Evolutionary conservation across 2,888 invertebrate species (phyloP).

Genomic region (Craniophora ligustri): DNA sequence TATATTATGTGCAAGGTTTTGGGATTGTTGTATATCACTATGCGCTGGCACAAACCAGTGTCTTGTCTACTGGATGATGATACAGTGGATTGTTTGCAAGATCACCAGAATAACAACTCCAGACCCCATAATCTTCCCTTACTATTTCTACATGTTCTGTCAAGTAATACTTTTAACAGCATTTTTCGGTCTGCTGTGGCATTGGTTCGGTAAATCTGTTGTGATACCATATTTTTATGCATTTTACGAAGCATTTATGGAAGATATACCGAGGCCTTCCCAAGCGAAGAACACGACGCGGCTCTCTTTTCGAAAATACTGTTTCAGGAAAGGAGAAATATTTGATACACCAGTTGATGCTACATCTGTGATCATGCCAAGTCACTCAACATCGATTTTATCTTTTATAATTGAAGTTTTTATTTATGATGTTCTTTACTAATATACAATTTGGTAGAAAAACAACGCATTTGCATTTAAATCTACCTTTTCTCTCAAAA

Average conservation of each 20-base stretch:
- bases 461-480: neutral
- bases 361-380: conserved; percentile 13
- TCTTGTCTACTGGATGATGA: conserved; percentile 76
- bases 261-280: neutral
- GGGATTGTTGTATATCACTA: conserved; percentile 71
- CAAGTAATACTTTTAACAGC: conserved; percentile 73
- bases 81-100: conserved; percentile 81
- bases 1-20: conserved; percentile 70
- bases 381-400: conserved; percentile 5
- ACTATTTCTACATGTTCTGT: conserved; percentile 79
- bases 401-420: conserved; percentile 29
- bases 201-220: conserved; percentile 65
- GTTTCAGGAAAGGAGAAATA: conserved; percentile 81
- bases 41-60: conserved; percentile 78
- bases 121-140: conserved; percentile 77
- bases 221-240: conserved; percentile 70
- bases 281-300: conserved; percentile 1
- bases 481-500: too few species aligned
- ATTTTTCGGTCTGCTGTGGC: conserved; percentile 69
- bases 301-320: conserved; percentile 72
- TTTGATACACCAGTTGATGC: conserved; percentile 67
- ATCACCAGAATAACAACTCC: conserved; percentile 72
- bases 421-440: conserved; percentile 31
- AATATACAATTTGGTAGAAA: conserved; percentile 30
- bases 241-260: conserved; percentile 57